Percentiles rank a stretch among this genome's conserved stretches.
Evolutionary conservation across 2,797 vertebrate species (phyloP).

Genomic region (Siniperca obscura): DNA sequence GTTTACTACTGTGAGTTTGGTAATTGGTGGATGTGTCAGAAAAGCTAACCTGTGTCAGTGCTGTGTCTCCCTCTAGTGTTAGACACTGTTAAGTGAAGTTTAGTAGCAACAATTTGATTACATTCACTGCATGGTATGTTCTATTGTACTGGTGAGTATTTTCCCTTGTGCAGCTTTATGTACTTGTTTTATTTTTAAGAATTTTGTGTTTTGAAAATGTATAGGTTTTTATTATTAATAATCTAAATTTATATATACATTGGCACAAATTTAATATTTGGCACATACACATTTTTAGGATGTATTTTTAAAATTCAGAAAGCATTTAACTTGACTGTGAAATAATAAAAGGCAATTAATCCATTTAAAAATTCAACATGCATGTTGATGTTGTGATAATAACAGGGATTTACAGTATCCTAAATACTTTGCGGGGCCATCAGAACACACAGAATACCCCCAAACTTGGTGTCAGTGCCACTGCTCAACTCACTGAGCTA

Average conservation of each 20-base stretch:
- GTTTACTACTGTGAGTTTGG: slow-evolving; percentile 25
- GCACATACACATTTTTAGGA: no score
- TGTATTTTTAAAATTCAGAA: neutral
- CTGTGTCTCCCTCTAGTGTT: slow-evolving; percentile 56
- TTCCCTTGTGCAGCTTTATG: neutral
- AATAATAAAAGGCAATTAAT: neutral
- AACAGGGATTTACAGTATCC: neutral
- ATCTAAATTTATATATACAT: neutral
- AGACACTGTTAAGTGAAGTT: neutral
- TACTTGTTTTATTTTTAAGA: neutral
- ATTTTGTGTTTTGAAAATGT: neutral
- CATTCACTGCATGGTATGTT: no score
- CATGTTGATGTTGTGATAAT: neutral
- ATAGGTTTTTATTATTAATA: neutral
- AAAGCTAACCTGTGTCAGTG: neutral
- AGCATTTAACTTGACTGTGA: neutral
- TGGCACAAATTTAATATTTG: neutral
- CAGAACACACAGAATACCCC: neutral
- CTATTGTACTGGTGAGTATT: neutral
- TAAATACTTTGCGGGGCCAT: neutral
- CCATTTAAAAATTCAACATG: neutral
- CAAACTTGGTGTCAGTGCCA: neutral
- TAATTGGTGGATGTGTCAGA: neutral
- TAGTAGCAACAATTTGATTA: neutral
- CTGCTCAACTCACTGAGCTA: neutral